These are phyloP conservation scores for Mohoua ochrocephala DNA, from an alignment of 2,113 vertebrate genomes.

Conservation along the genomic window DNA sequence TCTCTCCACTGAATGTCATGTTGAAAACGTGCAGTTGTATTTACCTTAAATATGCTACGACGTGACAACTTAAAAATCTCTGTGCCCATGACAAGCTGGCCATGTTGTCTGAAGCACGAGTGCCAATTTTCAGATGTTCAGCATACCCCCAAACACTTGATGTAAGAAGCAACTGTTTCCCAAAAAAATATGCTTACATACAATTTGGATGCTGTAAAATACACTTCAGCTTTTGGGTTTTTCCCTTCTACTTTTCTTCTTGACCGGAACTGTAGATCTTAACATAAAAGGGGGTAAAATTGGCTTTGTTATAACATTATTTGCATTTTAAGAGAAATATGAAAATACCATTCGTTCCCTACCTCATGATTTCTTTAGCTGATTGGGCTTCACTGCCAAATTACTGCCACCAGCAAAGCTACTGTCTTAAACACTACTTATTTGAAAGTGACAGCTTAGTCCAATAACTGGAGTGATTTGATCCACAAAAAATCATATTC, in stretches of 20 bases:
- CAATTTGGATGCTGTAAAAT: not conserved
- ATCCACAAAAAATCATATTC: not conserved
- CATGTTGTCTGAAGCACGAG: not conserved
- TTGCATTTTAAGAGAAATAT: not conserved
- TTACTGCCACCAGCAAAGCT: not conserved
- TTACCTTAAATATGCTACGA: not conserved
- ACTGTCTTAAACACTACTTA: not conserved
- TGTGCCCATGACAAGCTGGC: not conserved
- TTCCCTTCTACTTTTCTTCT: not conserved
- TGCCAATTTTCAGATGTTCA: not conserved
- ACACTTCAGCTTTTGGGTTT: not conserved
- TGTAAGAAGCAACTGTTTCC: not conserved
- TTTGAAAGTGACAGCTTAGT: not conserved
- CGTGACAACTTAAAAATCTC: not conserved
- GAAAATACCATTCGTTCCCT: not conserved
- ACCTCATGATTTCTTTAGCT: not conserved
- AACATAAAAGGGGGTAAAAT: not conserved
- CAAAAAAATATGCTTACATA: not conserved
- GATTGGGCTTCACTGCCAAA: not conserved
- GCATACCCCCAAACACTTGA: not conserved
- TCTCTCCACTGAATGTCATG: not conserved
- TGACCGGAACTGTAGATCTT: not conserved
- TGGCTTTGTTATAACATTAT: fast-evolving
- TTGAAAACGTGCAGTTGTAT: not conserved
- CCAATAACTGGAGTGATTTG: not conserved